Base-by-base conservation (phyloP, 2,888 invertebrate genomes). In the Luffia ferchaultella region DNA sequence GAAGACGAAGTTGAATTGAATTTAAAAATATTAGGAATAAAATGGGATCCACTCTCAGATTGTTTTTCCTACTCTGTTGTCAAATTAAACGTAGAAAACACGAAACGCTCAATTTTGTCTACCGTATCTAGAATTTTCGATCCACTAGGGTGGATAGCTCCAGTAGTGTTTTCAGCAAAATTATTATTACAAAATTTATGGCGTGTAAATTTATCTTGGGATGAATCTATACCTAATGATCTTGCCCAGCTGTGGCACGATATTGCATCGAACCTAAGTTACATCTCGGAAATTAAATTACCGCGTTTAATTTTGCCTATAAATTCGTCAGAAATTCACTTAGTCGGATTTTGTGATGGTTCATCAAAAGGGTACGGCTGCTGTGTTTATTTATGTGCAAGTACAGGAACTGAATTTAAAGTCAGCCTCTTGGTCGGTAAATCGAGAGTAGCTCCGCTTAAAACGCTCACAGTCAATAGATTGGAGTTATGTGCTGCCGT, bases 361-460 rank as follows among this genome's bases (percentile, higher is more conserved):
- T 55, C 55, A 30, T 20, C 48, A 3, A 48, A 48, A 42, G 48
- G 42, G 15, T 48, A 48, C 19, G 48, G 48, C 9, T 48, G 42
- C 48, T 48, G 48, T 48, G 42, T 48, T 16, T 48, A 17, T 7
- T 30, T 40, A 48, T 18, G 43, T 5, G 16, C 43, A 12, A 16
- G 9, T 16, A 43, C 43, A 43, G 12, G 5, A 5, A 5, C n/a
- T 12, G 16, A 16, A 9, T 7, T 43, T n/a, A 15, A 12, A 12
- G 43, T 40, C 48, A 50, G 52, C 1, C 51, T 63, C n/a, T 45
- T 63, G 16, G 55, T 52, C 42, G 52, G 60, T 1, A 65, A 64
- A 48, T 47, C 57, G n/a, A 57, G 55, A 18, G 58, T 63, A 1
- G 60, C 62, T 1, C 59, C 62, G 18, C 15, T 42, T 9, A 48